Evolutionary conservation across 2,888 invertebrate species (phyloP).

Genomic region (Dryobotodes eremita): DNA sequence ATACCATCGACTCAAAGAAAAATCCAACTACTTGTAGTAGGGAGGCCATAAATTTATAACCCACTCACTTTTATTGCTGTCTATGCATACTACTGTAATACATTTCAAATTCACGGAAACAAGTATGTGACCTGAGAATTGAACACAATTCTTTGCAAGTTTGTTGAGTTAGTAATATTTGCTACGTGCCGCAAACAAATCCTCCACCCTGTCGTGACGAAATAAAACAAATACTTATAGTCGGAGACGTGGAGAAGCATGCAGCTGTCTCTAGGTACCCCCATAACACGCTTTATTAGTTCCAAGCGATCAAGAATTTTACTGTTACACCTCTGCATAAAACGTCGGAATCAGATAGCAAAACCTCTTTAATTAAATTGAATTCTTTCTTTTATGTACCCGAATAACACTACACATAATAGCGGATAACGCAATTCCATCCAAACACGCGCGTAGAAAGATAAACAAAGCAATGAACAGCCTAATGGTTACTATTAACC

Average conservation of each 20-base stretch:
- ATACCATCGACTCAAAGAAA: conserved; percentile 40
- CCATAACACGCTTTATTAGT: conserved; percentile 69
- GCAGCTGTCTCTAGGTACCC: conserved; percentile 53
- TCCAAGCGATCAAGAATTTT: conserved; percentile 66
- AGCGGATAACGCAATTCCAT: conserved; percentile 55
- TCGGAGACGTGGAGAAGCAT: conserved; percentile 47
- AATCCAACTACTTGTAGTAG: conserved; percentile 32
- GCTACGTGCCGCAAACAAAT: conserved; percentile 65
- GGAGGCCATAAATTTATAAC: conserved; percentile 54
- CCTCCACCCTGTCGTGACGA: conserved; percentile 40
- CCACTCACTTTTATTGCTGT: conserved; percentile 50
- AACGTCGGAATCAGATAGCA: conserved; percentile 58
- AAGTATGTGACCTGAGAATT: conserved; percentile 61
- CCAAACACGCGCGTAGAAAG: conserved; percentile 67
- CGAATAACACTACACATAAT: conserved; percentile 60
- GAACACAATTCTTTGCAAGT: conserved; percentile 62
- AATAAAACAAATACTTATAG: conserved; percentile 63
- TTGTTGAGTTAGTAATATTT: conserved; percentile 66
- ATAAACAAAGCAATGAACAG: conserved; percentile 82
- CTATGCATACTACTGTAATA: conserved; percentile 54
- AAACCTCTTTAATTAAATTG: conserved; percentile 64
- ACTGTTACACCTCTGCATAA: conserved; percentile 70
- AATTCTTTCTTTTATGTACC: conserved; percentile 58
- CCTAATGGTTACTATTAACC: conserved; percentile 81
- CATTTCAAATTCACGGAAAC: conserved; percentile 59